These are phyloP conservation scores for Ochotona princeps DNA, from an alignment of 2,113 vertebrate genomes.

Conservation along the genomic window DNA sequence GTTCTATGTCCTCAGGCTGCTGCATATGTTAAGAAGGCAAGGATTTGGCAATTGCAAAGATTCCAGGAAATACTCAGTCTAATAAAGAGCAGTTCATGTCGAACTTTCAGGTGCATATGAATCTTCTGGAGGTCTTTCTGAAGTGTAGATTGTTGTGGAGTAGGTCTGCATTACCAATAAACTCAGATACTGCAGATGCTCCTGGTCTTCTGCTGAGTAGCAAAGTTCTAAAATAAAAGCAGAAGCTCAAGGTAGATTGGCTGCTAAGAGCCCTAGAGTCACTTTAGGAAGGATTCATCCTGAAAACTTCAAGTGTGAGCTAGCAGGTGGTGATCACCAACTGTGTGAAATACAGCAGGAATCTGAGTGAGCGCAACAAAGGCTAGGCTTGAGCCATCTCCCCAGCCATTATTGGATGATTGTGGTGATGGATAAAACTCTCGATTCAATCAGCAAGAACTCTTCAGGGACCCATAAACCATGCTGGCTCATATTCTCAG, in stretches of 20 bases:
- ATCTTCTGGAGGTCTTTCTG: not conserved
- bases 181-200: not conserved
- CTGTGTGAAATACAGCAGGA: not conserved
- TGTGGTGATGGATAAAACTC: not conserved
- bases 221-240: not conserved
- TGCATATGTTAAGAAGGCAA: not conserved
- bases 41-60: not conserved
- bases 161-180: not conserved
- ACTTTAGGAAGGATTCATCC: not conserved
- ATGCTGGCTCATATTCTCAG: not conserved
- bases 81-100: not conserved
- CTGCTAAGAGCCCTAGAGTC: not conserved
- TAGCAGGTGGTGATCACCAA: not conserved
- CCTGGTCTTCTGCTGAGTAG: not conserved
- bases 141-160: not conserved
- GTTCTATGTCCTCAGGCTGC: not conserved
- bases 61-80: not conserved
- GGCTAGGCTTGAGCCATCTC: not conserved
- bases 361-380: not conserved
- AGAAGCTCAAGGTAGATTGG: not conserved
- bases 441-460: not conserved
- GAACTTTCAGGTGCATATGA: not conserved
- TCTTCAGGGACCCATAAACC: not conserved
- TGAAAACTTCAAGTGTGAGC: not conserved
- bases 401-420: not conserved